Percentiles rank a stretch among this genome's conserved stretches.
These are phyloP conservation scores for Uromys caudimaculatus DNA, from an alignment of 2,797 vertebrate species.

Conservation along the genomic window DNA sequence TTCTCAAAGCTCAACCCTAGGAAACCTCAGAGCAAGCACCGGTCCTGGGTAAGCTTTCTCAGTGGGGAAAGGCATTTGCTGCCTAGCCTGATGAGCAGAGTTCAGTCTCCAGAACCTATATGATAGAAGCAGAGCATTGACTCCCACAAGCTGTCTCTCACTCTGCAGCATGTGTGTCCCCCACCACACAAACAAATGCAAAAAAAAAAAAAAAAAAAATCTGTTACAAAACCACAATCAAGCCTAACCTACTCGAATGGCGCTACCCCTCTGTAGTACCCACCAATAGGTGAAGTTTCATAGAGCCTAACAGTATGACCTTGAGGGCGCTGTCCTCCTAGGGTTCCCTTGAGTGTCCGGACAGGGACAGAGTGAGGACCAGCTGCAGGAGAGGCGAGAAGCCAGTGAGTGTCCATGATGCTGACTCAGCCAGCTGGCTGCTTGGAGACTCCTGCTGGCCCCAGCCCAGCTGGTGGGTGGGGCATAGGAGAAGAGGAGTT, in stretches of 20 bases:
- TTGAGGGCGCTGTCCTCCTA: not conserved
- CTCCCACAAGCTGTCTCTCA: not conserved
- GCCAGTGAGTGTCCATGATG: not conserved
- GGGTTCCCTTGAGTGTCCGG: not conserved
- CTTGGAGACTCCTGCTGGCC: conserved; percentile 50
- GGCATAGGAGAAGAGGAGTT: not conserved
- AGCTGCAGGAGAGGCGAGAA: not conserved
- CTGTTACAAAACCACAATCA: not conserved
- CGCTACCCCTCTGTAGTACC: no score
- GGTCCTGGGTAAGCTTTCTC: not conserved
- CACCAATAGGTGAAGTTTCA: rapidly evolving
- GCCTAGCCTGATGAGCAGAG: not conserved
- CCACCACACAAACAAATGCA: not conserved
- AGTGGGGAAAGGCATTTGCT: not conserved
- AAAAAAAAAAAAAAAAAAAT: not conserved
- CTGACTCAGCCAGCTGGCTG: conserved; percentile 64
- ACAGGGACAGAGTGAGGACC: not conserved
- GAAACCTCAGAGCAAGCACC: not conserved
- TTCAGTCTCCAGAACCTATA: not conserved
- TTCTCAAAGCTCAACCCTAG: not conserved
- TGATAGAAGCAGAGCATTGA: not conserved
- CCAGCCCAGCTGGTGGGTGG: not conserved
- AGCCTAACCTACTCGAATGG: not conserved
- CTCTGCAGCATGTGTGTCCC: not conserved
- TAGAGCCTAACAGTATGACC: not conserved